These are phyloP conservation scores for Leistus spinibarbis DNA, from an alignment of 2,888 invertebrate genomes.

Conservation along the genomic window DNA sequence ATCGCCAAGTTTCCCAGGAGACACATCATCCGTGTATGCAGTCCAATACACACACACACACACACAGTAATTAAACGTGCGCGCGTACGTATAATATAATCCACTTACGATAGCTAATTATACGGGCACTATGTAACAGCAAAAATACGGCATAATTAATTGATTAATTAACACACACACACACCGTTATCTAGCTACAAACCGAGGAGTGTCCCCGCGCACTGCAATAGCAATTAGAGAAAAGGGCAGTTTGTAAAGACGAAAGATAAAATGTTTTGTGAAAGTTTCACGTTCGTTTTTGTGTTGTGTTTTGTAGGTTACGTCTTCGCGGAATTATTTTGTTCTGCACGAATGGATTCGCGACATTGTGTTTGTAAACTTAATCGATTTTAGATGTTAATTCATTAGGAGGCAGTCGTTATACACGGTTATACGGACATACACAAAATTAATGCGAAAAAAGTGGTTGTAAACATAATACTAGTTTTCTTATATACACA, in stretches of 20 bases:
- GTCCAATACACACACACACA: background rate
- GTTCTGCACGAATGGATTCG: background rate
- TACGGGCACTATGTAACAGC: background rate
- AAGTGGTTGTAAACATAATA: background rate
- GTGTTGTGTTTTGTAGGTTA: background rate
- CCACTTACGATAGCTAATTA: slow-evolving; percentile 6
- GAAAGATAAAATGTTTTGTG: slow-evolving; percentile 17
- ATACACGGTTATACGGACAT: background rate
- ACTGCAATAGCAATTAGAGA: background rate
- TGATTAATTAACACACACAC: slow-evolving; percentile 1
- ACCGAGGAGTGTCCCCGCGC: background rate
- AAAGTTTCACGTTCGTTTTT: background rate
- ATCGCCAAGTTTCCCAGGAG: background rate
- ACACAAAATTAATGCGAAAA: background rate
- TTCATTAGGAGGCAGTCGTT: background rate
- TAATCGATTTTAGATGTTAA: background rate
- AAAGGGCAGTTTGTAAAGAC: slow-evolving; percentile 10
- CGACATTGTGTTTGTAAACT: background rate
- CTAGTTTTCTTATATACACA: background rate
- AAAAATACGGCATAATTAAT: slow-evolving; percentile 3
- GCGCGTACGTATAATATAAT: background rate
- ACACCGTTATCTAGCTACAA: background rate
- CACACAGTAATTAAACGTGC: background rate
- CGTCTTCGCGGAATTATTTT: background rate
- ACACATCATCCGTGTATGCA: background rate